phyloP scores from a whole-genome alignment of 1,140 invertebrate species.

The Drosophila nannoptera region DNA sequence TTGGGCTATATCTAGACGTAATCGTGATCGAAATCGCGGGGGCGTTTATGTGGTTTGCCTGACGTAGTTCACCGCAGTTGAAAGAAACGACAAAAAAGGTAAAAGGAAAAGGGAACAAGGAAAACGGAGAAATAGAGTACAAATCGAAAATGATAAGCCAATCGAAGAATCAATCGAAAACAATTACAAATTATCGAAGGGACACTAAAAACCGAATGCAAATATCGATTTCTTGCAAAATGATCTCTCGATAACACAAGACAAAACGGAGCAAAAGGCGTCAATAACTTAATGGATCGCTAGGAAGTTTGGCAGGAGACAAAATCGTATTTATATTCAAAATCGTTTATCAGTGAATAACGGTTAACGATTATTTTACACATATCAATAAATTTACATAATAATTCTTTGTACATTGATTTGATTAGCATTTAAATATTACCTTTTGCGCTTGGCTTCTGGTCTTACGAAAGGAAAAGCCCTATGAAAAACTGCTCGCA shows the following conservation, averaged over 20 bases:
- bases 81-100: slow-evolving; percentile 1
- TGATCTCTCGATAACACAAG: slow-evolving; percentile 28
- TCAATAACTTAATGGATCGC: slow-evolving; percentile 48
- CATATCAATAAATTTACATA: not conserved
- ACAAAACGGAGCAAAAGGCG: slow-evolving; percentile 49
- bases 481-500: slow-evolving; percentile 14
- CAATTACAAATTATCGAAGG: slow-evolving; percentile 25
- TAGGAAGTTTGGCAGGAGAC: slow-evolving; percentile 50
- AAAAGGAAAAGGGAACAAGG: no score
- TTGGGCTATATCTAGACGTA: not conserved
- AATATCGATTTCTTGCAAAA: slow-evolving; percentile 43
- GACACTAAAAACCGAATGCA: slow-evolving; percentile 27
- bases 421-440: slow-evolving; percentile 46
- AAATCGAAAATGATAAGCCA: slow-evolving; percentile 22
- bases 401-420: slow-evolving; percentile 4
- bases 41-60: slow-evolving; percentile 37
- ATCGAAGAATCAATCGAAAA: slow-evolving; percentile 10
- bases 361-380: slow-evolving; percentile 33
- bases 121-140: not conserved
- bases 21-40: slow-evolving; percentile 18
- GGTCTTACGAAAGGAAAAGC: slow-evolving; percentile 14
- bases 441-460: slow-evolving; percentile 44
- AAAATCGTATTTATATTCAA: slow-evolving; percentile 40
- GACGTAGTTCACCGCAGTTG: slow-evolving; percentile 56
- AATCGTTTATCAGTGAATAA: not conserved